Conservation (phyloP, 2,113 vertebrate genomes). For the Glaucidium brasilianum region DNA sequence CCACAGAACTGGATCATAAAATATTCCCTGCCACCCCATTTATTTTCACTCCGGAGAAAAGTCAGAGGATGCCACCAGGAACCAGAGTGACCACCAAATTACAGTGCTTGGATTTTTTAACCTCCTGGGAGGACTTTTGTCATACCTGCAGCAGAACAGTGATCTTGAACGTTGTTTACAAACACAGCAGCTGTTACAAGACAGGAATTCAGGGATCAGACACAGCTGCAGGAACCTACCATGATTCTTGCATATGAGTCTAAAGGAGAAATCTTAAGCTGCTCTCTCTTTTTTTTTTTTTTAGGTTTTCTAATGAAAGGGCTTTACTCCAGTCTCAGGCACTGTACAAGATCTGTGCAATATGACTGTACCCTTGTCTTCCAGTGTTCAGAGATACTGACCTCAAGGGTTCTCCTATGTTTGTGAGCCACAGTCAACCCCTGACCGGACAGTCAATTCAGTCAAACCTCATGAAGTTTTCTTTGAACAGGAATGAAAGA, state of each 20-base stretch:
- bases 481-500: background rate
- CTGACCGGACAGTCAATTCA: background rate
- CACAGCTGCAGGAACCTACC: background rate
- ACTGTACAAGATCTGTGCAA: background rate
- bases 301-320: background rate
- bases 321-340: background rate
- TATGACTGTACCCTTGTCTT: background rate
- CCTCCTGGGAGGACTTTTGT: background rate
- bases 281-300: background rate
- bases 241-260: background rate
- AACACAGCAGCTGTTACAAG: background rate
- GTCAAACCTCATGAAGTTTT: background rate
- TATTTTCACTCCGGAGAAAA: background rate
- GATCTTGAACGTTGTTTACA: background rate
- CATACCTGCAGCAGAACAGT: background rate
- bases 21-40: background rate
- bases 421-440: background rate
- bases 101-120: background rate
- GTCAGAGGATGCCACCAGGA: background rate
- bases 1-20: background rate
- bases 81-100: background rate
- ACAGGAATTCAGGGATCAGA: background rate
- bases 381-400: background rate
- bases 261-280: background rate
- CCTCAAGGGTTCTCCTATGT: background rate